These are phyloP conservation scores for Pedionomus torquatus DNA, from an alignment of 2,113 vertebrate species.

Conservation along the genomic window DNA sequence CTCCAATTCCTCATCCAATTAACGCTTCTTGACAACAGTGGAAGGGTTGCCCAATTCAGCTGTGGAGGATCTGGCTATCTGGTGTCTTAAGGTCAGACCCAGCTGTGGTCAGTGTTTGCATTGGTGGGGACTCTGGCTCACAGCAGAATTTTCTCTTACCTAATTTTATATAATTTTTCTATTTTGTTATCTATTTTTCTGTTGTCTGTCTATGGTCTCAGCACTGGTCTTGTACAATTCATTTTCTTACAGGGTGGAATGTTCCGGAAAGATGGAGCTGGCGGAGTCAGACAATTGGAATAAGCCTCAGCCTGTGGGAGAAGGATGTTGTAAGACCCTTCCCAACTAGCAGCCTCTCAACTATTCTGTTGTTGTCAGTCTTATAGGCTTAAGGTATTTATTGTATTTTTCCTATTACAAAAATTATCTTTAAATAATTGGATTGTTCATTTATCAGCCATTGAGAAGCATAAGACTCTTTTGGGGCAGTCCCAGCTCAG, in stretches of 20 bases:
- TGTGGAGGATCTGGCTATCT: background rate
- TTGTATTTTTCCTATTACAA: background rate
- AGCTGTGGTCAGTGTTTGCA: background rate
- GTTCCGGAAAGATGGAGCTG: background rate
- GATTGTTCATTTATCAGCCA: background rate
- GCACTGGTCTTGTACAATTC: background rate
- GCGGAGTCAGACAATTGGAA: background rate
- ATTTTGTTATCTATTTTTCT: background rate
- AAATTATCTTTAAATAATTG: background rate
- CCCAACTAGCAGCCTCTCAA: background rate
- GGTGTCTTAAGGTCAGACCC: background rate
- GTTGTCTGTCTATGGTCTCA: background rate
- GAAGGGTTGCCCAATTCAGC: background rate
- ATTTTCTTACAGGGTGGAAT: background rate
- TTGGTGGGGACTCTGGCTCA: background rate
- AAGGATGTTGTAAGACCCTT: background rate
- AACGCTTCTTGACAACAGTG: background rate
- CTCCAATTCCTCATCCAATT: background rate
- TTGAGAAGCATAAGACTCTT: background rate
- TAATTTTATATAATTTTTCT: background rate
- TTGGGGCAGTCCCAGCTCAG: background rate
- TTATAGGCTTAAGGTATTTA: background rate
- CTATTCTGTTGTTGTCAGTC: background rate
- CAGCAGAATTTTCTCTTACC: background rate
- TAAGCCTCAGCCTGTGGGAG: background rate